A percentile compares a stretch with the other conserved stretches of the same genome.
Evolutionary conservation across 2,113 vertebrate species (phyloP).

Genomic region (Corynorhinus townsendii): DNA sequence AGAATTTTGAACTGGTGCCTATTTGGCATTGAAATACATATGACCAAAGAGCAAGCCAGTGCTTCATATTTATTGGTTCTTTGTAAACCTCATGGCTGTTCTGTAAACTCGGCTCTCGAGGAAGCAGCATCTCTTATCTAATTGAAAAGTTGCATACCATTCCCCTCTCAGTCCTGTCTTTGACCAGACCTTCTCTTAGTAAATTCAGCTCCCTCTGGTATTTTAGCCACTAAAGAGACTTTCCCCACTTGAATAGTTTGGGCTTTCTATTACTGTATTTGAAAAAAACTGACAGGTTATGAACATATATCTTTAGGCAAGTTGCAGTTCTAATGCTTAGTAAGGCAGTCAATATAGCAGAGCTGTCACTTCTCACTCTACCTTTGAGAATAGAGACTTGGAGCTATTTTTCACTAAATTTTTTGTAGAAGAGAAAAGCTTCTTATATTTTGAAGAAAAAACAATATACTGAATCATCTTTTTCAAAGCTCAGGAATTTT

Average conservation of each 20-base stretch:
- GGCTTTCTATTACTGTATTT: background rate
- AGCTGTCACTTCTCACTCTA: background rate
- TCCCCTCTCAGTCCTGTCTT: background rate
- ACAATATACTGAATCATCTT: background rate
- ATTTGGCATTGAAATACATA: background rate
- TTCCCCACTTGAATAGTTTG: background rate
- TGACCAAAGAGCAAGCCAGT: background rate
- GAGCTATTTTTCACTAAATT: background rate
- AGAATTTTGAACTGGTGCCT: background rate
- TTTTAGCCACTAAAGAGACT: background rate
- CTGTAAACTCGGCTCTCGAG: background rate
- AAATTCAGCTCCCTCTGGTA: background rate
- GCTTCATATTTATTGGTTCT: background rate
- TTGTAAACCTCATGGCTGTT: background rate
- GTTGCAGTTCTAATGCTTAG: background rate
- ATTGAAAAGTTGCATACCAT: background rate
- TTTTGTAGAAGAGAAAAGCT: background rate
- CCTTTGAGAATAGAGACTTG: background rate
- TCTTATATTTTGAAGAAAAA: background rate
- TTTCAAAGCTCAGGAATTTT: background rate
- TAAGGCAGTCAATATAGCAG: rapidly evolving
- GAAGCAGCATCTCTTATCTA: background rate
- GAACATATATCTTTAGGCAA: background rate
- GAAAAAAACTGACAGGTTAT: background rate
- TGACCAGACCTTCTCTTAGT: background rate